These are phyloP conservation scores for Rhaphigaster nebulosa DNA, from an alignment of 2,888 invertebrate species.

Conservation along the genomic window DNA sequence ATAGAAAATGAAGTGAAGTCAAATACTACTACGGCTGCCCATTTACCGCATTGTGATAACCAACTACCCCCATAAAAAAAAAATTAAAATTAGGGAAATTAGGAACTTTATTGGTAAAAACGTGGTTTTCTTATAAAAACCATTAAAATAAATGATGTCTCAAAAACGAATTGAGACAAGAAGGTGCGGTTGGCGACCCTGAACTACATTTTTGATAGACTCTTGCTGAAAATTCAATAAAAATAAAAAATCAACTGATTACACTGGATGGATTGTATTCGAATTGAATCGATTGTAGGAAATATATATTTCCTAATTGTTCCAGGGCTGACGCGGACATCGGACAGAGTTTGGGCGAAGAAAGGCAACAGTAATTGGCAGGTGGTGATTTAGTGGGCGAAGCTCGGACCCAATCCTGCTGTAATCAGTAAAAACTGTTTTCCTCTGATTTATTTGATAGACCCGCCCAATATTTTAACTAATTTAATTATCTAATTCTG, in stretches of 20 bases:
- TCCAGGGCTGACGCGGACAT: background rate
- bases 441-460: background rate
- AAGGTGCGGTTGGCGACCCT: too few relatives aligned
- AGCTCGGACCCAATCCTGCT: background rate
- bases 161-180: too few relatives aligned
- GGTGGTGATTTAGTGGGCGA: slow-evolving; percentile 8
- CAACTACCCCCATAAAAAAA: too few relatives aligned
- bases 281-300: background rate
- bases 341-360: background rate
- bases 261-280: background rate
- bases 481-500: slow-evolving; percentile 40
- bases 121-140: too few relatives aligned
- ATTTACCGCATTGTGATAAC: too few relatives aligned
- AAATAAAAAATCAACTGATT: background rate
- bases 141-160: too few relatives aligned
- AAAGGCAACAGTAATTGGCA: background rate
- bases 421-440: slow-evolving; percentile 42
- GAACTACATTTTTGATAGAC: too few relatives aligned
- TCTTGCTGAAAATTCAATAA: too few relatives aligned
- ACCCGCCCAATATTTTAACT: slow-evolving; percentile 19
- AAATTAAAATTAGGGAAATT: too few relatives aligned
- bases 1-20: too few relatives aligned
- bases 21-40: too few relatives aligned
- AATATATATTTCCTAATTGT: background rate
- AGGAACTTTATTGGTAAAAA: too few relatives aligned